Evolutionary conservation across 2,113 vertebrate genomes (phyloP).

Genomic region (Agelaius phoeniceus): DNA sequence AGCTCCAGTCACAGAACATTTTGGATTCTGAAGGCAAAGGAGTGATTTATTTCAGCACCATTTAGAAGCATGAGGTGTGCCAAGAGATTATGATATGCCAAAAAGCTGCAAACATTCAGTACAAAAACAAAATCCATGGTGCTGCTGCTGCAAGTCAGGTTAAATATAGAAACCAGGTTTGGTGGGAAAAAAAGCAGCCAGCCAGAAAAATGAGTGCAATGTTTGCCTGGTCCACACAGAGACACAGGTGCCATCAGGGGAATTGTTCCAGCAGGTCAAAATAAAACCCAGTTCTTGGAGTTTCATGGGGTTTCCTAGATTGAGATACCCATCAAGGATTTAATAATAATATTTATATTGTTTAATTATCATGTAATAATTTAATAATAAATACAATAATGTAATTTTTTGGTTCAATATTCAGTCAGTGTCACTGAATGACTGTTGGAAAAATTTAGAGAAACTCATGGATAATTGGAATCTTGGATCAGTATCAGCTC

Average conservation of each 20-base stretch:
- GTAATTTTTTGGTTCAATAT: not conserved
- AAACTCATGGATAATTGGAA: not conserved
- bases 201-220: not conserved
- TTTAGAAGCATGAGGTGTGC: not conserved
- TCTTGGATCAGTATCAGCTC: not conserved
- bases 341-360: not conserved
- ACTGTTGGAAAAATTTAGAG: not conserved
- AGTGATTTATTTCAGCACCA: conserved; percentile 5
- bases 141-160: not conserved
- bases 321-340: not conserved
- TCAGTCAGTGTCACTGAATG: not conserved
- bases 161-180: conserved; percentile 18
- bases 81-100: conserved; percentile 8
- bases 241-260: not conserved
- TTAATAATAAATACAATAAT: not conserved
- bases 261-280: not conserved
- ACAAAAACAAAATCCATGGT: not conserved
- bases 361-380: not conserved
- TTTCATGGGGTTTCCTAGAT: not conserved
- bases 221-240: not conserved
- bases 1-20: not conserved
- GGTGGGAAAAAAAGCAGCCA: not conserved
- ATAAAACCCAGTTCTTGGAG: not conserved
- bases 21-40: not conserved
- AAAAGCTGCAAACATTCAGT: not conserved